Base-by-base conservation (phyloP, 2,888 invertebrate genomes). In the Clunio marinus region DNA sequence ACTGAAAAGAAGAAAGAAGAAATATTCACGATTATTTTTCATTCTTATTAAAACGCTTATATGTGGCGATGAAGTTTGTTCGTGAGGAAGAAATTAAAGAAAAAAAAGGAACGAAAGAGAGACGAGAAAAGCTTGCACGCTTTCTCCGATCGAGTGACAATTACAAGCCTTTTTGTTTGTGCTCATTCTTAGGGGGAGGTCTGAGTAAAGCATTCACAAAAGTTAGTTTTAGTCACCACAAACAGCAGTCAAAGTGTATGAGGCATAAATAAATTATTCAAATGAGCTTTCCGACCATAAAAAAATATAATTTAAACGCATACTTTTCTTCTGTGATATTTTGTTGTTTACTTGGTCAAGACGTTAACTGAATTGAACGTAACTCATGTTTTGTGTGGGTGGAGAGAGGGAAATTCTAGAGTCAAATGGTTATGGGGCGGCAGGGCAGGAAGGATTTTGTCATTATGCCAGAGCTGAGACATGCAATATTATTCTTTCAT, bases 201-300 rank as follows among this genome's bases (percentile, higher is more conserved):
- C n/a, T n/a, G n/a, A n/a, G n/a, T n/a, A n/a, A n/a, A 32, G 32
- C 5, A 32, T 7, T 10, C 32, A 32, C 4, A 32, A 32, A 32
- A 4, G 32, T 10, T 7, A 32, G 32, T 32, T 32, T 32, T 32
- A 32, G 32, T 32, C 32, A 32, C 32, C 32, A 15, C 20, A 46
- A 46, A 57, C 13, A 20, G 27, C 27, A 57, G n/a, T n/a, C 27
- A 27, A 57, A 57, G 57, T 57, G 27, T 25, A 25, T 7, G 57
- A n/a, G n/a, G n/a, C n/a, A n/a, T n/a, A n/a, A 25, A 57, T 57
- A 57, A 55, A 57, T 57, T 57, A 57, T 57, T 57, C 57, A 57
- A 57, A 57, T 57, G 57, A 57, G 25, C 10, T 46, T 46, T n/a
- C n/a, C n/a, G 32, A 32, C 5, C 32, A 32, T 32, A 32, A 32